Base-by-base conservation (phyloP, 2,113 vertebrate genomes). In the Anser brachyrhynchus region DNA sequence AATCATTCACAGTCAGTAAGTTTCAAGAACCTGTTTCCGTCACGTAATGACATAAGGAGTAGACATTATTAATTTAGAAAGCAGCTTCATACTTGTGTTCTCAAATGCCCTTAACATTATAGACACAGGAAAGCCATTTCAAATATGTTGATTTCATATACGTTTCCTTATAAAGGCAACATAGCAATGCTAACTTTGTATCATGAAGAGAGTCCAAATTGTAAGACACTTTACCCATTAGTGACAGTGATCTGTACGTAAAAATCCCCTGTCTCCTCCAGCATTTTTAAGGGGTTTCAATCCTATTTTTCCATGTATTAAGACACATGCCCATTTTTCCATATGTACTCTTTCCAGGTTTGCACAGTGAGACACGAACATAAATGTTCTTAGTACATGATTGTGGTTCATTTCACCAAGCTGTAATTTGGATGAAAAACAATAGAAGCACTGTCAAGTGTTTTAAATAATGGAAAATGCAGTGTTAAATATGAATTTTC, bases 31-130 rank as follows among this genome's bases (percentile, higher is more conserved):
- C 49, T 79, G 3, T 51, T 76, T 81, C 28, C 74, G 25, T n/a
- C 41, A 11, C 75, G 39, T 28, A 87, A 25, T 93, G n/a, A 23
- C 59, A 71, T 59, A 76, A 49, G 31, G 33, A 93, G 18, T 89
- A 20, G 61, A 54, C 43, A 69, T 89, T 89, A 78, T 62, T 94
- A 91, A 92, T 93, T 87, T 85, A 94, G 73, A 94, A 91, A 95
- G 91, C 13, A 95, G 19, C 64, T 95, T 92, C 15, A 70, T 94
- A 52, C 52, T 76, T 12, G 22, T 93, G 10, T 76, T 76, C 39
- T 49, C 81, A 85, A 94, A 49, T 91, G 20, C 31, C 37, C 44
- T 35, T 31, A 78, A 49, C 76, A 55, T 39, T 37, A 26, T 28
- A 81, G 75, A 15, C 35, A 90, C 23, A 25, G 28, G 23, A 44